Evolutionary conservation across 2,797 vertebrate species (phyloP), one percentile per base, ranked within the genome.

Genomic region (Limnodromus scolopaceus): DNA sequence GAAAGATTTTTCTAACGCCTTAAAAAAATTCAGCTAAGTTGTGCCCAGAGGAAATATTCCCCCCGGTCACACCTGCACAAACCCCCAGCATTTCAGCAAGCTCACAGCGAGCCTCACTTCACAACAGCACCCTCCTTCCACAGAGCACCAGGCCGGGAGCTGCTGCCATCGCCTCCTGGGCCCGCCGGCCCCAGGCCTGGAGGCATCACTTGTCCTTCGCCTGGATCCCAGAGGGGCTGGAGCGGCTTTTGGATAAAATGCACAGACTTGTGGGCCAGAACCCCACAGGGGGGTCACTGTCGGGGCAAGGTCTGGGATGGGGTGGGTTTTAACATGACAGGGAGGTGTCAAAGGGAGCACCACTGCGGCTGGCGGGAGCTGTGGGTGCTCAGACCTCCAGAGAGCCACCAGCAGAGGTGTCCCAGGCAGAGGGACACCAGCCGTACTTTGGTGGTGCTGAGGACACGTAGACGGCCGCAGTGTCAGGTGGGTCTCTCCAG

Each of bases 361-460:
- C 9, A 1, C 45, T 25, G 68, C 11, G 10, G 72, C 80, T 30
- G 77, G 16, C 4, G 66, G 84, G 53, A 91, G 38, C 78, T 34
- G 39, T 7, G n/a, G 30, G 11, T 36, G n/a, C 55, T 43, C 57
- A 4, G n/a, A 20, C 20, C 46, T 71, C 48, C 45, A 9, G 63
- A 72, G 38, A 70, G 48, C 53, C 58, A 39, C 61, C 53, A 70
- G 55, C 20, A 54, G 27, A 49, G 10, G 14, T 1, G 25, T 57
- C 28, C 28, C 34, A 4, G n/a, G 58, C 34, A 69, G 69, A 54
- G 49, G 49, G 27, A 51, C 49, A 51, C 27, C 49, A 10, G 41
- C 3, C 5, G 25, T 11, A 13, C 0, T 0, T 1, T 2, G 36
- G 36, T 15, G 41, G 57, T 53, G 71, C 41, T 0, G 34, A 76